Conservation (phyloP, 2,888 invertebrate genomes). For the Tromatobia lineatoria region DNA sequence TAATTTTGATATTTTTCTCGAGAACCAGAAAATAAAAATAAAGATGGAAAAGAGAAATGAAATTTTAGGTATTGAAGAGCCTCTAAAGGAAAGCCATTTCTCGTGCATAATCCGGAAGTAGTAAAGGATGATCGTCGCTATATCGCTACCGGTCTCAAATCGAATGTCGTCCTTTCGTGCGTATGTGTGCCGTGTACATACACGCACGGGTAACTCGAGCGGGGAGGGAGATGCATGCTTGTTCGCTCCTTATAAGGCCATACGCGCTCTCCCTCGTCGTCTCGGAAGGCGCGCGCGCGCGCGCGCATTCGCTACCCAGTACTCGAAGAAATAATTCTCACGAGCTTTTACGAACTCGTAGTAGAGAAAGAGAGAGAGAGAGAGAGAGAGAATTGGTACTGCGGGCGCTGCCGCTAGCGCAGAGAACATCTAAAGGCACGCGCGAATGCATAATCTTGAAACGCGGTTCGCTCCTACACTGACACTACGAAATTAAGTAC, state of each 20-base stretch:
- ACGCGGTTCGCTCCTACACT: not conserved
- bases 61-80: no score
- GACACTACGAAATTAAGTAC: conserved; percentile 21
- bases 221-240: conserved; percentile 83
- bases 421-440: conserved; percentile 3
- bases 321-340: conserved; percentile 71
- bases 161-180: conserved; percentile 55
- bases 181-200: conserved; percentile 65
- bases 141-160: conserved; percentile 65
- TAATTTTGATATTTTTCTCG: no score
- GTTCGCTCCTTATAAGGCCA: conserved; percentile 84
- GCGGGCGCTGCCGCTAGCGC: not conserved
- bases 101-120: conserved; percentile 4
- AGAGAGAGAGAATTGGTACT: not conserved
- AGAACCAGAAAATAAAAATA: no score
- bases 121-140: conserved; percentile 24
- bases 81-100: conserved; percentile 10
- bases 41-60: no score
- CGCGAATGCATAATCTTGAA: conserved; percentile 23
- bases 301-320: conserved; percentile 59
- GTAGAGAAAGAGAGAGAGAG: conserved; percentile 28
- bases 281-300: conserved; percentile 64
- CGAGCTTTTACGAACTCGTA: conserved; percentile 66
- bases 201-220: conserved; percentile 77
- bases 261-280: conserved; percentile 76